Evolutionary conservation across 2,888 invertebrate species (phyloP), one percentile per base, ranked within the genome.

Genomic region (Odontomyia ornata): DNA sequence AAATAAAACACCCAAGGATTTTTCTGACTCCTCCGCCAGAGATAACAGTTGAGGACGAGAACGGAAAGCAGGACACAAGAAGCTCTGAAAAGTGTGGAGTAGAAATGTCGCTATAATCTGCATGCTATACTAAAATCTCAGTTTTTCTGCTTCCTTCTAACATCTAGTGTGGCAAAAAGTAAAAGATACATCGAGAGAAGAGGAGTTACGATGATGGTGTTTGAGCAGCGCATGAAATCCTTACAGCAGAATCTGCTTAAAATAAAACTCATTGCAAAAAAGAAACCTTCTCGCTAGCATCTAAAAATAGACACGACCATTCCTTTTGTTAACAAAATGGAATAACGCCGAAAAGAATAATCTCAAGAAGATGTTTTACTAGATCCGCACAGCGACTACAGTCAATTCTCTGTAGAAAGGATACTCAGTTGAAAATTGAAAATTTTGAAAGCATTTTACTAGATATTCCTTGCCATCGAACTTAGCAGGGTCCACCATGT

Each of bases 1-100:
- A 62, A 62, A 62, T 62, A 25, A 62, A 62, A 1, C 62, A 27
- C 25, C 62, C 62, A 62, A 62, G 62, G 62, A 62, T 25, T 25
- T 62, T 27, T 62, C 9, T 27, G 1, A 25, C n/a, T 4, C 62
- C n/a, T 13, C 25, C 0, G 9, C 21, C 5, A 62, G 27, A 21
- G 11, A n/a, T 18, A 56, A n/a, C 11, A 56, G 25, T n/a, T 25
- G 18, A 18, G 7, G 43, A 43, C 43, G 43, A 43, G 43, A n/a
- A n/a, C n/a, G n/a, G n/a, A n/a, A n/a, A n/a, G n/a, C n/a, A n/a
- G n/a, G n/a, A n/a, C n/a, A n/a, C n/a, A n/a, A n/a, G n/a, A n/a
- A n/a, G n/a, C n/a, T n/a, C n/a, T n/a, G n/a, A n/a, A n/a, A n/a
- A n/a, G 43, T 13, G 43, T 43, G 13, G 43, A 43, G 43, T 43